Base-by-base conservation (phyloP, 2,888 invertebrate species). In the Tanaodytes sp. region DNA sequence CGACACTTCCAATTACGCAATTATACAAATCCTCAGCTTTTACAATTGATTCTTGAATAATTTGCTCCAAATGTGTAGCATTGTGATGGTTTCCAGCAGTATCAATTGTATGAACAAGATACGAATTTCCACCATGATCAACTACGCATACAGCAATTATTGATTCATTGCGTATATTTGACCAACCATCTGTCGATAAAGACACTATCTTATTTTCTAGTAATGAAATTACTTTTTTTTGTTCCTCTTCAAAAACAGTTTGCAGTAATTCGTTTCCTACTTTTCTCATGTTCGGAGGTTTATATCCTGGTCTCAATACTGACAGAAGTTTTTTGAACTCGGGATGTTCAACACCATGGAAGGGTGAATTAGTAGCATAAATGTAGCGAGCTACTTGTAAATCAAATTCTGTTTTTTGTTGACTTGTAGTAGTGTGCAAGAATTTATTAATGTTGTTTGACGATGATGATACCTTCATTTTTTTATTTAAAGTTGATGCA, bases 271-370 rank as follows among this genome's bases (percentile, higher is more conserved):
- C 33, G n/a, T n/a, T n/a, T 33, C 33, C 33, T 9, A 33, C 3
- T n/a, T 11, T 6, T 3, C n/a, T 3, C 8, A 3, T 6, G 27
- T 46, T 46, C 16, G 45, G 45, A 15, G 45, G 45, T n/a, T 46
- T 46, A 12, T 46, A 46, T 30, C 45, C 45, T 14, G 45, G 45
- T 23, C 45, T 20, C 20, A 46, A n/a, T 12, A 12, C 5, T 46
- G 27, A 12, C 4, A 46, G 16, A 27, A 43, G 43, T 19, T 19
- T 27, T 27, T 23, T 46, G 45, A 46, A 46, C 27, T 46, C 27
- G 18, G 16, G 27, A 46, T 46, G 45, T 27, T 46, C 27, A 20
- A 46, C 45, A 16, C 27, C 8, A 3, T n/a, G 33, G n/a, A 33
- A 33, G 3, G 33, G 2, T 6, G 8, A n/a, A 33, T 33, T 33